These are phyloP conservation scores for Orthosia cruda DNA, from an alignment of 2,888 invertebrate genomes.

Conservation along the genomic window DNA sequence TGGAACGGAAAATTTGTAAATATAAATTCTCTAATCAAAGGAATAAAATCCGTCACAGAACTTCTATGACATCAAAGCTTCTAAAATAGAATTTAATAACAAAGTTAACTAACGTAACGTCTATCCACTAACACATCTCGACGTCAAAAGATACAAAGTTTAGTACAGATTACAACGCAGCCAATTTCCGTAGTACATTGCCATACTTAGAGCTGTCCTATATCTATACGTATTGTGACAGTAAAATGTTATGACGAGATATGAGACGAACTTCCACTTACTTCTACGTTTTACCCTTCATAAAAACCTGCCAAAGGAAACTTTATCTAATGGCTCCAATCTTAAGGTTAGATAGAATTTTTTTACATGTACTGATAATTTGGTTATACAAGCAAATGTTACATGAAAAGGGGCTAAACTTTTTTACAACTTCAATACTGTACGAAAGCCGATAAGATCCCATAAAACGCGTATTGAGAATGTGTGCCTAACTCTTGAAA, in stretches of 20 bases:
- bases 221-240: slow-evolving; percentile 80
- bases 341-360: slow-evolving; percentile 52
- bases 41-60: slow-evolving; percentile 17
- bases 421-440: slow-evolving; percentile 88
- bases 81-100: slow-evolving; percentile 28
- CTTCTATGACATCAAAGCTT: slow-evolving; percentile 17
- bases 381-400: slow-evolving; percentile 81
- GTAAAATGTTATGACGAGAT: slow-evolving; percentile 89
- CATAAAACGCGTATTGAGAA: slow-evolving; percentile 81
- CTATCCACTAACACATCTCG: slow-evolving; percentile 41
- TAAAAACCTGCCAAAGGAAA: slow-evolving; percentile 50
- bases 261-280: slow-evolving; percentile 82
- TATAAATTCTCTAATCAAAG: slow-evolving; percentile 3
- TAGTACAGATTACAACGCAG: slow-evolving; percentile 80
- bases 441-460: slow-evolving; percentile 87
- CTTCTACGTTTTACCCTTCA: slow-evolving; percentile 63
- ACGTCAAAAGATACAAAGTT: slow-evolving; percentile 74
- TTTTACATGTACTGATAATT: slow-evolving; percentile 63
- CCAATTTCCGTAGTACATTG: slow-evolving; percentile 85
- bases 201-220: slow-evolving; percentile 70
- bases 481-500: slow-evolving; percentile 75
- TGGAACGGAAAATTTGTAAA: neutral
- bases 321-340: slow-evolving; percentile 53
- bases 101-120: slow-evolving; percentile 39
- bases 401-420: slow-evolving; percentile 85